Base-by-base conservation (phyloP, 2,888 invertebrate genomes). In the Epinotia bilunana region DNA sequence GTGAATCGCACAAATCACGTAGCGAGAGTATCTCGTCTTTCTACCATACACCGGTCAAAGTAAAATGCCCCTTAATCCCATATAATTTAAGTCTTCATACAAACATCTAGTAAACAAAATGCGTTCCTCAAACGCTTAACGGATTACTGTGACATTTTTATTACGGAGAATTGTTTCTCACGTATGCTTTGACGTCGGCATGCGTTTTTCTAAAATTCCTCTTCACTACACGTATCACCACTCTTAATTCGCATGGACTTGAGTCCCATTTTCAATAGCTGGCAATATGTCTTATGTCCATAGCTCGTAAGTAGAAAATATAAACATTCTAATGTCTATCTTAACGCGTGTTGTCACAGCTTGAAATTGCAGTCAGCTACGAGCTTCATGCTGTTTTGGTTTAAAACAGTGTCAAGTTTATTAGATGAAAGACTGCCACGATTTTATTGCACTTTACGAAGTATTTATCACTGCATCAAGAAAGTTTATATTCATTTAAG, bases 151-250 rank as follows among this genome's bases (percentile, higher is more conserved):
- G 88, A 90, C 87, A 90, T 90, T 91, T 90, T 91, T 91, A 91
- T 88, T 89, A 87, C 83, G 80, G 78, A 79, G 84, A 85, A 90
- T 89, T 88, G 89, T 90, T 90, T 92, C 91, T 88, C 92, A 92
- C 91, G 91, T 87, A 81, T 83, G 57, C 72, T 60, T 39, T 57
- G 76, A 70, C 65, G 72, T 69, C 43, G 46, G 62, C 55, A 72
- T 75, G 53, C 62, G 67, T 67, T 72, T 75, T 62, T 75, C 49
- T 43, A 61, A 65, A 60, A 23, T n/a, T 18, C 20, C 16, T 55
- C 53, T 12, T n/a, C n/a, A n/a, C n/a, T 39, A 12, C 53, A 60
- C 16, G 23, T 62, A 62, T 61, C 60, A 60, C 53, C 64, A 60
- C 23, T 16, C 39, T 39, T 55, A 62, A 53, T 7, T 53, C 33